These are phyloP conservation scores for Channa striata DNA, from an alignment of 2,797 vertebrate species.

Conservation along the genomic window DNA sequence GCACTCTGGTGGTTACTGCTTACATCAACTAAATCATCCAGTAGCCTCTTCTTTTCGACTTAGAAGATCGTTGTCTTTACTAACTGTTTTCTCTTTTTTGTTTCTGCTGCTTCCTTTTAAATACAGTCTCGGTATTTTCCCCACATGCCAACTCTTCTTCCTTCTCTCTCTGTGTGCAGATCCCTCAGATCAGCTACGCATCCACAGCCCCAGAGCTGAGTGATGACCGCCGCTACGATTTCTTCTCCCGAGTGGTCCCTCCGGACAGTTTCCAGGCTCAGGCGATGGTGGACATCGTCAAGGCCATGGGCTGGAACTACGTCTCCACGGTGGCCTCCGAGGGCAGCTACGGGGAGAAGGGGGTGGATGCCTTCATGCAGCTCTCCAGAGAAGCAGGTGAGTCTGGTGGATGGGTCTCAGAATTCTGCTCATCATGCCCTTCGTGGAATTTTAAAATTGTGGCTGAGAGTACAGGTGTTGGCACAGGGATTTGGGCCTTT, in stretches of 20 bases:
- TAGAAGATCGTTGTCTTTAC: too few species aligned
- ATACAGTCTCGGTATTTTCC: too few species aligned
- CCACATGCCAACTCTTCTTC: background rate
- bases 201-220: constrained; percentile 95
- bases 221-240: constrained; percentile 93
- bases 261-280: constrained; percentile 96
- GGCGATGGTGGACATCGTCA: constrained; percentile 96
- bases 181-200: constrained; percentile 95
- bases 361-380: constrained; percentile 94
- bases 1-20: too few species aligned
- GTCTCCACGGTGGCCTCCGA: constrained; percentile 94
- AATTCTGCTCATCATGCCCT: too few species aligned
- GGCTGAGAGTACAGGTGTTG: too few species aligned
- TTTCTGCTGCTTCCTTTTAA: too few species aligned
- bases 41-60: too few species aligned
- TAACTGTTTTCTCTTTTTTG: too few species aligned
- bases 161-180: constrained; percentile 78
- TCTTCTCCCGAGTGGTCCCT: constrained; percentile 95
- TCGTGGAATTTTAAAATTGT: too few species aligned
- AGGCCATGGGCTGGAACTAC: constrained; percentile 94
- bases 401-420: background rate
- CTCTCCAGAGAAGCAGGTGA: constrained; percentile 94
- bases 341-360: constrained; percentile 95
- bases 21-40: too few species aligned
- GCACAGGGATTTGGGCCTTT: too few species aligned